Conservation (phyloP, 2,113 vertebrate species). For the Ptilorrhoa leucosticta region DNA sequence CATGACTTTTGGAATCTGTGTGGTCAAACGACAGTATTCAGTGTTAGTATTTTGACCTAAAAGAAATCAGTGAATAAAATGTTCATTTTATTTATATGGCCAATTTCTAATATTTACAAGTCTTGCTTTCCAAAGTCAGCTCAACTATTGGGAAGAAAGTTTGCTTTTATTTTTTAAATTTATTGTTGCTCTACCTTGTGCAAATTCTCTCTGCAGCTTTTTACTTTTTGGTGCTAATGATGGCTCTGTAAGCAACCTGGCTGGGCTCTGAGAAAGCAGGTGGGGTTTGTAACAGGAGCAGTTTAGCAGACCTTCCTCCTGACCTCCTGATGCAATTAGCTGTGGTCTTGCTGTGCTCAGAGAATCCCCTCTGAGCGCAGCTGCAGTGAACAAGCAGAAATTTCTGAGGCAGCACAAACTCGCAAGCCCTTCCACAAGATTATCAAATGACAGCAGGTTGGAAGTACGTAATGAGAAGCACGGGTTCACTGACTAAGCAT, state of each 20-base stretch:
- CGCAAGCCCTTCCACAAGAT: slow-evolving; percentile 9
- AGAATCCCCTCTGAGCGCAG: slow-evolving; percentile 22
- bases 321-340: slow-evolving; percentile 11
- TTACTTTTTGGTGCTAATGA: background rate
- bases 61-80: background rate
- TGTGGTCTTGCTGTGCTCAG: background rate
- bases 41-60: background rate
- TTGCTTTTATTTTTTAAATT: background rate
- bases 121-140: background rate
- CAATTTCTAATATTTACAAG: background rate
- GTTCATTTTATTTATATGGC: background rate
- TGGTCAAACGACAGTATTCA: background rate
- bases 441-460: slow-evolving; percentile 44
- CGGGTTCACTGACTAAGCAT: slow-evolving; percentile 45
- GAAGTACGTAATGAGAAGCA: slow-evolving; percentile 27
- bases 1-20: background rate
- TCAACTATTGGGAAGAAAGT: background rate
- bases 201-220: background rate
- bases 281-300: background rate
- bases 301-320: background rate
- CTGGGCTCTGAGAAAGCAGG: background rate
- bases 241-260: background rate
- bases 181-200: background rate
- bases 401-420: slow-evolving; percentile 20
- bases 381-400: slow-evolving; percentile 6